Base-by-base conservation (phyloP, 1,140 invertebrate species). In the Stegodyphus mimosarum region DNA sequence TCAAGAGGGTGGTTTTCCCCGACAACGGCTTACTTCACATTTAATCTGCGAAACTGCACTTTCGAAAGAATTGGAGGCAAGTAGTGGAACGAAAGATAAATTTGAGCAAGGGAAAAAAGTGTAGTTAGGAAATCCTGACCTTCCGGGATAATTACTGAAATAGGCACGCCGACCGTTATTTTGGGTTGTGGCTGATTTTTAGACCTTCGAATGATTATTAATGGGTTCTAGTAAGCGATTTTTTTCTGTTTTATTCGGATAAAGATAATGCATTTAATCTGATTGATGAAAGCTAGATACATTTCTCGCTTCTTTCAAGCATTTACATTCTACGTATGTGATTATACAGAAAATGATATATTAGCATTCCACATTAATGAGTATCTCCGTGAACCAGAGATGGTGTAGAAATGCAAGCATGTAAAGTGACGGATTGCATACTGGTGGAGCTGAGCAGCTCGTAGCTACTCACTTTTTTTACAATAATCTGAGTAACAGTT, bases 271-370 rank as follows among this genome's bases (percentile, higher is more conserved):
- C 52, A 80, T 63, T 52, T 80, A 50, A 83, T 74, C 17, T 83
- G 80, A 83, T 74, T 74, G 80, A 72, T 83, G 80, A 83, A 83
- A 83, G 60, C 50, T 70, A 67, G 49, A 77, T 77, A 77, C 50
- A 77, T 77, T 77, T 81, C 48, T 50, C 67, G 52, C 33, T 50
- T 60, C 51, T 70, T 72, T 81, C 15, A 49, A 67, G 50, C 52
- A 52, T 55, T 81, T 64, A 33, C 11, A 52, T 72, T 17, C 50
- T 17, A 72, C 55, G 71, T 81, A 72, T 69, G 64, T 18, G 78
- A 81, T 81, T 63, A 81, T 50, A 81, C 66, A 72, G 71, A 81
- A 81, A 81, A 81, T 64, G 78, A 81, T 81, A 66, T 50, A 81
- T 81, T 72, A 52, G 48, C 77, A 55, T 63, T 18, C 49, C 6